Conservation (phyloP, 2,113 vertebrate genomes). For the Astur gentilis region DNA sequence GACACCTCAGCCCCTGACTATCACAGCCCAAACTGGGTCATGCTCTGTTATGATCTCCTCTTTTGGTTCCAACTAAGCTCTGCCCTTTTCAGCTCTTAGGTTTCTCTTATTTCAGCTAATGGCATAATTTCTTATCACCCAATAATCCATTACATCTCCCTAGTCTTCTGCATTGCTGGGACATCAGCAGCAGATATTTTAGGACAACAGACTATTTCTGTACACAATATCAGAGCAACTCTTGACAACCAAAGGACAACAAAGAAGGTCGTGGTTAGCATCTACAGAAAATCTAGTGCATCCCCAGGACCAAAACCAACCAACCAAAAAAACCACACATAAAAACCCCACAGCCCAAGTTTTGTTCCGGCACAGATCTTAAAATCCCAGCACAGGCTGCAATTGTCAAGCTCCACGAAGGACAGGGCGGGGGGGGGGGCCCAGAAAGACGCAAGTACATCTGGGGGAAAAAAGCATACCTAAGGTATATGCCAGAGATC, state of each 20-base stretch:
- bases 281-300: background rate
- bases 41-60: background rate
- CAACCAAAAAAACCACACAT: too few species aligned
- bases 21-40: background rate
- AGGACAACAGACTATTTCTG: background rate
- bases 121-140: background rate
- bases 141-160: too few species aligned
- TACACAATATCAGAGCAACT: background rate
- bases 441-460: fast-evolving
- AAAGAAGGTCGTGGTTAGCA: background rate
- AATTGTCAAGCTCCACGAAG: background rate
- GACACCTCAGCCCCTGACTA: background rate
- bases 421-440: too few species aligned
- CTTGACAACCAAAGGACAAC: background rate
- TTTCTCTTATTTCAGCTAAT: background rate
- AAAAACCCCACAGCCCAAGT: too few species aligned
- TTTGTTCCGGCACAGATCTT: background rate
- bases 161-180: background rate
- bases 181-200: background rate
- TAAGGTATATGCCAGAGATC: background rate
- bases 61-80: background rate
- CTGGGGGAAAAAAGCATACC: background rate
- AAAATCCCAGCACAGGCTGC: background rate
- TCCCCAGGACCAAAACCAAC: background rate
- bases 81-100: background rate